A percentile compares a stretch with the other conserved stretches of the same genome.
Evolutionary conservation across 2,888 invertebrate species (phyloP).

Genomic region (Meta bourneti): DNA sequence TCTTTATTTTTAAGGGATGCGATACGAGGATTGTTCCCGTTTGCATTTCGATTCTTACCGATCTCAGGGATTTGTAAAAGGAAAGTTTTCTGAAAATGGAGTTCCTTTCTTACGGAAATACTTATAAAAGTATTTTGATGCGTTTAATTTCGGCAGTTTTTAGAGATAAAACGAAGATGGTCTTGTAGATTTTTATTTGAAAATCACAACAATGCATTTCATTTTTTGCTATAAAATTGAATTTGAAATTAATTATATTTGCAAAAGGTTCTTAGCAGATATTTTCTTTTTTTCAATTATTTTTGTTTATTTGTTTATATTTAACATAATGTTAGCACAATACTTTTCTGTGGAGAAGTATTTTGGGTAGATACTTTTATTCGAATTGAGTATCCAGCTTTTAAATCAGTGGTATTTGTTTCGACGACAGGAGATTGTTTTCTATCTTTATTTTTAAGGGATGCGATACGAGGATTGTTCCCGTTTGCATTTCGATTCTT

Average conservation of each 20-base stretch:
- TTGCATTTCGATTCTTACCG: neutral
- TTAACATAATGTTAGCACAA: too few relatives aligned
- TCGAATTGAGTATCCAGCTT: slow-evolving; percentile 12
- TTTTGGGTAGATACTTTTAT: too few relatives aligned
- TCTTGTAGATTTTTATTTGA: too few relatives aligned
- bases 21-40: neutral
- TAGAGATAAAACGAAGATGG: neutral
- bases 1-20: neutral
- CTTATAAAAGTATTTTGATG: neutral
- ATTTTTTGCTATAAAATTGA: too few relatives aligned
- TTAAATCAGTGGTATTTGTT: slow-evolving; percentile 6
- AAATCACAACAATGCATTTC: too few relatives aligned
- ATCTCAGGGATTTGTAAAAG: neutral
- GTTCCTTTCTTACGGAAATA: too few relatives aligned
- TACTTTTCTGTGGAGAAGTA: too few relatives aligned
- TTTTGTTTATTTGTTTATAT: too few relatives aligned
- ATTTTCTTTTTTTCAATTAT: too few relatives aligned
- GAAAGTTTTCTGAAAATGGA: neutral
- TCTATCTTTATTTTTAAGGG: neutral
- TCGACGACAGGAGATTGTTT: neutral
- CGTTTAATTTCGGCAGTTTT: too few relatives aligned
- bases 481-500: neutral
- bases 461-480: neutral
- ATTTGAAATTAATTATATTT: too few relatives aligned
- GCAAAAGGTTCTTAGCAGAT: too few relatives aligned